phyloP scores from a whole-genome alignment of 2,113 vertebrate species.

The Typhlomys cinereus region DNA sequence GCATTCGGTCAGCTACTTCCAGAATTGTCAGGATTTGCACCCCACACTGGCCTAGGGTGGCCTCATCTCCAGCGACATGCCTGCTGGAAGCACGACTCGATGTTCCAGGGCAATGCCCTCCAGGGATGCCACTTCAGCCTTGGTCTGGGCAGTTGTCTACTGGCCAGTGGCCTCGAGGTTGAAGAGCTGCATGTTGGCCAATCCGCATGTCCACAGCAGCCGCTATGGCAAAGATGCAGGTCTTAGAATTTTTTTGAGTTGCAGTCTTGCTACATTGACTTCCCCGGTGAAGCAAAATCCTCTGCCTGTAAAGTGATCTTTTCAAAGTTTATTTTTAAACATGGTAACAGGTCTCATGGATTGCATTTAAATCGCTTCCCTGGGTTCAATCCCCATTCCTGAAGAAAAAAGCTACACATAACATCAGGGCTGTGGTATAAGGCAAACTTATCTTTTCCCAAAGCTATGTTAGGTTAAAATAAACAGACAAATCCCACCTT shows the following conservation, averaged over 20 bases:
- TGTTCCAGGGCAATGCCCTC: no score
- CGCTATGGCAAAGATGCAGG: no score
- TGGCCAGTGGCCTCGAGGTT: no score
- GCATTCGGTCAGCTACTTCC: no score
- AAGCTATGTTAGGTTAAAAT: background rate
- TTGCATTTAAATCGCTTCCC: conserved; percentile 41
- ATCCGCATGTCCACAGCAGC: no score
- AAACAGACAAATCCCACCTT: background rate
- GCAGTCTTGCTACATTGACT: background rate
- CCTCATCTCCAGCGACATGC: no score
- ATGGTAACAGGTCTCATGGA: background rate
- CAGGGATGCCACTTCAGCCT: no score
- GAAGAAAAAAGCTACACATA: background rate
- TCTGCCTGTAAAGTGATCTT: background rate
- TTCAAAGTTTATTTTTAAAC: background rate
- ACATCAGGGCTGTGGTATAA: background rate
- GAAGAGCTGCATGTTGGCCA: no score
- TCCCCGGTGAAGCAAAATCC: background rate
- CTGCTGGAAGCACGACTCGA: no score
- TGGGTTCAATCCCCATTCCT: conserved; percentile 5
- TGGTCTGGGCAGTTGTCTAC: no score
- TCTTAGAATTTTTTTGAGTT: background rate
- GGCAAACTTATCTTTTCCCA: background rate
- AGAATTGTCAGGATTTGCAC: no score
- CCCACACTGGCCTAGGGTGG: no score